A percentile compares a stretch with the other conserved stretches of the same genome.
Evolutionary conservation across 2,797 vertebrate genomes (phyloP).

Genomic region (Eutrigla gurnardus): DNA sequence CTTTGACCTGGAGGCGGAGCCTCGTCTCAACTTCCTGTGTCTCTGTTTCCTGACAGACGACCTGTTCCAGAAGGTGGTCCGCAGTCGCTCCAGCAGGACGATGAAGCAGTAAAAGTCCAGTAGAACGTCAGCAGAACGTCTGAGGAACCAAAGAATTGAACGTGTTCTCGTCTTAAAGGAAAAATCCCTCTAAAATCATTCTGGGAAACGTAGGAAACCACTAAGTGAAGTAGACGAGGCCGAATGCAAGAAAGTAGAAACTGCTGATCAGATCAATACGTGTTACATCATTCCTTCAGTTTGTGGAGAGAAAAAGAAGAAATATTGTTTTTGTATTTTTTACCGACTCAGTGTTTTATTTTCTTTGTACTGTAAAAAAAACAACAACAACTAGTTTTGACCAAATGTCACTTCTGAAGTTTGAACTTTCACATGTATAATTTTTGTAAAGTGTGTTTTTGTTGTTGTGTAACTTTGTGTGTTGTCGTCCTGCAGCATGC

Average conservation of each 20-base stretch:
- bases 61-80: slow-evolving; percentile 80
- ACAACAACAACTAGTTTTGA: slow-evolving; percentile 11
- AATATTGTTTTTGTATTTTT: slow-evolving; percentile 24
- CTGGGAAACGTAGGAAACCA: no score
- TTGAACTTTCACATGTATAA: slow-evolving; percentile 43
- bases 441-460: slow-evolving; percentile 42
- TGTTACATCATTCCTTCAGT: background rate
- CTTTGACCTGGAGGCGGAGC: no score
- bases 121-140: background rate
- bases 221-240: no score
- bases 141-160: slow-evolving; percentile 12
- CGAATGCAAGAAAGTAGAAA: background rate
- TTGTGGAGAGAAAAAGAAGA: slow-evolving; percentile 2
- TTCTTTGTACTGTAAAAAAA: slow-evolving; percentile 52
- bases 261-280: background rate
- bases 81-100: slow-evolving; percentile 80
- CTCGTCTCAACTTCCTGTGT: background rate
- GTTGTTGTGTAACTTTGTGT: slow-evolving; percentile 31
- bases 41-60: slow-evolving; percentile 77
- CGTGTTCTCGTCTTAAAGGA: slow-evolving; percentile 20
- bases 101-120: slow-evolving; percentile 68
- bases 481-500: slow-evolving; percentile 74
- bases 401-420: slow-evolving; percentile 19
- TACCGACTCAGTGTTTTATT: slow-evolving; percentile 32
- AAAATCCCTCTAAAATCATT: background rate